phyloP scores from a whole-genome alignment of 2,888 invertebrate species.

The Geotrupes spiniger region DNA sequence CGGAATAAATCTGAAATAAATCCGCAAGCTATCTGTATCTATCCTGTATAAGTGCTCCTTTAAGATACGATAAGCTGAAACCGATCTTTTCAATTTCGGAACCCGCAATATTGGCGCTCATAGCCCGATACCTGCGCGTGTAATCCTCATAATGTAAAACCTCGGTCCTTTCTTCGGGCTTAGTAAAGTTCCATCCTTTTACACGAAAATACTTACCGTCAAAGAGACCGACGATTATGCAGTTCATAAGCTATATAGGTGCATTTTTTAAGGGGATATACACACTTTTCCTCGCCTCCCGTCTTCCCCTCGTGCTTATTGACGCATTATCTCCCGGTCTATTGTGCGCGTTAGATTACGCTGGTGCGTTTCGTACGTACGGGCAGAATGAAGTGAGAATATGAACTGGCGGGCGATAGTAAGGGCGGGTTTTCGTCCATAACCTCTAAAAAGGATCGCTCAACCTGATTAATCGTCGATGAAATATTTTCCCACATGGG shows the following conservation, averaged over 20 bases:
- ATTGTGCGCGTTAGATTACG: constrained; percentile 11
- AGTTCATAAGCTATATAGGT: constrained; percentile 39
- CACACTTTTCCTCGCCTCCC: constrained; percentile 10
- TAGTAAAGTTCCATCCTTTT: constrained; percentile 47
- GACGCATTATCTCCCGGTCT: constrained; percentile 7
- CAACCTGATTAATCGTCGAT: constrained; percentile 24
- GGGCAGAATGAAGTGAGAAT: constrained; percentile 16
- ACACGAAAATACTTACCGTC: constrained; percentile 43
- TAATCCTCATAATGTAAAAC: constrained; percentile 51
- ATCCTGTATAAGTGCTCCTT: constrained; percentile 40
- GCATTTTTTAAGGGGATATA: constrained; percentile 15
- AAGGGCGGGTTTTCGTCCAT: constrained; percentile 15
- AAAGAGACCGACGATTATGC: constrained; percentile 43
- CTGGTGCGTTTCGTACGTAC: constrained; percentile 10
- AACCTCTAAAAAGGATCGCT: constrained; percentile 21
- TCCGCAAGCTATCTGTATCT: constrained; percentile 36
- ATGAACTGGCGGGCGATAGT: constrained; percentile 20
- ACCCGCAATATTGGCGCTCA: constrained; percentile 40
- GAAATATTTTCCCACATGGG: constrained; percentile 24
- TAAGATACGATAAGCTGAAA: constrained; percentile 48
- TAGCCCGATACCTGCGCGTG: constrained; percentile 43
- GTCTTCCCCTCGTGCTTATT: constrained; percentile 5
- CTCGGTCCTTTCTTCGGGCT: constrained; percentile 46
- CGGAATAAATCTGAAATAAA: constrained; percentile 18
- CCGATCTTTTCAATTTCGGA: constrained; percentile 47